A percentile compares a stretch with the other conserved stretches of the same genome.
Evolutionary conservation across 2,888 invertebrate genomes (phyloP).

Genomic region (Fragum whitleyi): DNA sequence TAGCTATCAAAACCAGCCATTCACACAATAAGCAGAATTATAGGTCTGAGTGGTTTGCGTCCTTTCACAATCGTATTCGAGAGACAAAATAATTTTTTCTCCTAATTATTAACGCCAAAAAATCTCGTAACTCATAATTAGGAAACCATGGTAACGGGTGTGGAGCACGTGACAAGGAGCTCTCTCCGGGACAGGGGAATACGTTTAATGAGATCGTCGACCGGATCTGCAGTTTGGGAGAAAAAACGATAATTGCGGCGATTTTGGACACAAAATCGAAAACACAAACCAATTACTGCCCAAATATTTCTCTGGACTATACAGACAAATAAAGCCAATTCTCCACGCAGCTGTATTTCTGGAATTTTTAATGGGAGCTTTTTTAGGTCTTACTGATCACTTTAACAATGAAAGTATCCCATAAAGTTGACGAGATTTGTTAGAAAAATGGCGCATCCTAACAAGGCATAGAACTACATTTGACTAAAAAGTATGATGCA

Average conservation of each 20-base stretch:
- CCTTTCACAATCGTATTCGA: neutral
- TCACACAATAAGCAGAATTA: neutral
- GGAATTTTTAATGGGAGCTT: too few species aligned
- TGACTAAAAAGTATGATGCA: too few species aligned
- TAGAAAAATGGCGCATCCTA: too few species aligned
- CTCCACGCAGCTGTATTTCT: neutral
- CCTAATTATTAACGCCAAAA: slow-evolving; percentile 19
- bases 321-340: neutral
- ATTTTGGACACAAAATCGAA: slow-evolving; percentile 4
- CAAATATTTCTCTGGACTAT: neutral
- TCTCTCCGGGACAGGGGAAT: slow-evolving; percentile 14
- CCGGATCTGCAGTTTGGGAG: neutral
- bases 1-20: neutral
- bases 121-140: slow-evolving; percentile 27
- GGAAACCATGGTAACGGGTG: slow-evolving; percentile 23
- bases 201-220: slow-evolving; percentile 23
- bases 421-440: too few species aligned
- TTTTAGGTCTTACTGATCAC: too few species aligned
- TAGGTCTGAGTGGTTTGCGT: neutral
- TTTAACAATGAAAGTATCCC: too few species aligned
- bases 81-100: slow-evolving; percentile 13
- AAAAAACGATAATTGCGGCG: neutral
- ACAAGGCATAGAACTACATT: too few species aligned
- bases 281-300: neutral
- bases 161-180: slow-evolving; percentile 24